Base-by-base conservation (phyloP, 2,113 vertebrate species). In the Indicator maculatus region DNA sequence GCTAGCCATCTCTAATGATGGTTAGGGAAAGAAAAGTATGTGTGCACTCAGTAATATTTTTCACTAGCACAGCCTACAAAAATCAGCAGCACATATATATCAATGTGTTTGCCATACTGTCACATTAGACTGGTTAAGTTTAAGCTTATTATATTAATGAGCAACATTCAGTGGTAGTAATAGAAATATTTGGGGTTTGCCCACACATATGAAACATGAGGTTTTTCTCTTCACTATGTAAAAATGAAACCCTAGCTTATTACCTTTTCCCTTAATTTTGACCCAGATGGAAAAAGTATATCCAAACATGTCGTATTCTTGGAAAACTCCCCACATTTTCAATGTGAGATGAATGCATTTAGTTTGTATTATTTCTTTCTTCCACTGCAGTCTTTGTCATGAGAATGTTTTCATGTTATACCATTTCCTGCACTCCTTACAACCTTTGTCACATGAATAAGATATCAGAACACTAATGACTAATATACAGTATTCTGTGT, bases 361-460 rank as follows among this genome's bases (percentile, higher is more conserved):
- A 90, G 85, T 94, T 97, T 96, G 83, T 95, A 76, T 81, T 38
- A 82, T 95, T 96, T 97, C 93, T 93, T 96, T 97, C 95, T 94
- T 96, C 52, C 88, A 71, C 96, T 93, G 89, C 55, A 67, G 79
- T 92, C 93, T 97, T 96, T 96, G 91, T 96, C 96, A 67, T 58
- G 92, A 95, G 93, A 94, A 93, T 73, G 73, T 87, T 94, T 97
- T 97, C 94, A 88, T 96, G 96, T 96, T 96, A 94, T 96, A 93
- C 95, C 92, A 88, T 97, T 97, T 97, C 95, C 95, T 90, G 77
- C 5, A 5, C 97, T 96, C 89, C 91, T 97, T 95, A 97, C 96
- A 93, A 86, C 97, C 97, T 98, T 97, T 97, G 96, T 97, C 96
- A 97, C 96, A 97, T 97, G 97, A 98, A 98, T 98, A 98, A 97